These are phyloP conservation scores for Diloba caeruleocephala DNA, from an alignment of 2,888 invertebrate species.

Conservation along the genomic window DNA sequence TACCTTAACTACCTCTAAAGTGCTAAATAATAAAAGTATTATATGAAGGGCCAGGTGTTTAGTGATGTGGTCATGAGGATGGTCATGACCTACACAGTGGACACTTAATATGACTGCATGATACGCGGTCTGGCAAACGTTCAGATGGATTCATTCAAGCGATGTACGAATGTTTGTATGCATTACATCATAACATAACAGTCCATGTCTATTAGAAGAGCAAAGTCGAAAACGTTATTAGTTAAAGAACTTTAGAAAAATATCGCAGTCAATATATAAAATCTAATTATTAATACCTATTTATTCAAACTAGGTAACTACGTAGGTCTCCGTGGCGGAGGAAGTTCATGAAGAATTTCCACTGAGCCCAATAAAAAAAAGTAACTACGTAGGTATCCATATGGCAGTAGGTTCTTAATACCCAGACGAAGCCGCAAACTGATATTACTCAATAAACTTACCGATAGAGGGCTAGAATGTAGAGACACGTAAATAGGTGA, in stretches of 20 bases:
- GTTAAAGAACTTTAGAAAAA: background rate
- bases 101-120: conserved; percentile 72
- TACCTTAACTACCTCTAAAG: conserved; percentile 3
- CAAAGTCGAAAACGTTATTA: conserved; percentile 34
- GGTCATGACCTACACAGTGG: conserved; percentile 83
- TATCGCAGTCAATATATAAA: no score
- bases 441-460: no score
- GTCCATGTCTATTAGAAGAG: conserved; percentile 29
- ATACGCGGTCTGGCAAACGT: conserved; percentile 76
- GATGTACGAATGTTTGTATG: conserved; percentile 58
- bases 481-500: no score
- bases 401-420: no score
- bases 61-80: conserved; percentile 62
- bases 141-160: conserved; percentile 81
- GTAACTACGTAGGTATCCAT: no score
- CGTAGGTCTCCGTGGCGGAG: no score
- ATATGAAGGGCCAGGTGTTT: conserved; percentile 56
- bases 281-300: no score
- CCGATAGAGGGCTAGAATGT: no score
- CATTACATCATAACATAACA: conserved; percentile 57
- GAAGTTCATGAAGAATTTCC: no score
- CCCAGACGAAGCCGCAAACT: no score
- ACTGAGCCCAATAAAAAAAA: no score
- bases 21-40: conserved; percentile 17
- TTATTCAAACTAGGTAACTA: no score